These are phyloP conservation scores for Neosilurus hyrtlii DNA, from an alignment of 2,797 vertebrate genomes.

Conservation along the genomic window DNA sequence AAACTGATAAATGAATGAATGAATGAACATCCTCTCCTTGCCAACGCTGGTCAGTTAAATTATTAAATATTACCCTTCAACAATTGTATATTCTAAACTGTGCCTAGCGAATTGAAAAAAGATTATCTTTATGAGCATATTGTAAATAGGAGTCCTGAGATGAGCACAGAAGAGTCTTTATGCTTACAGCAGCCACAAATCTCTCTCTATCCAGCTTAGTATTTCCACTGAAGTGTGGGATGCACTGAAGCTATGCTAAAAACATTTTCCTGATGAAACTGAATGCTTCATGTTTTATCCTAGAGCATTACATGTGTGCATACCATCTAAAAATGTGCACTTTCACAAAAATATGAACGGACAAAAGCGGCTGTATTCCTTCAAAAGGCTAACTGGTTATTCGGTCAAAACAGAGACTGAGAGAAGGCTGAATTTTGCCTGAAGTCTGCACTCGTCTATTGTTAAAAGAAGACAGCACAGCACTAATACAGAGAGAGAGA, in stretches of 20 bases:
- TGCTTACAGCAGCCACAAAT: slow-evolving; percentile 3
- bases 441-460: slow-evolving; percentile 37
- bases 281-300: not conserved
- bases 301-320: not conserved
- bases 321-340: not conserved
- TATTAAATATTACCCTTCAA: not conserved
- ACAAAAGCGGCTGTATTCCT: not conserved
- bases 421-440: slow-evolving; percentile 13
- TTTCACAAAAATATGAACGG: not conserved
- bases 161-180: not conserved
- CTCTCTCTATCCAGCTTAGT: not conserved
- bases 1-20: too few relatives aligned
- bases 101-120: not conserved
- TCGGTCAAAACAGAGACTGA: not conserved
- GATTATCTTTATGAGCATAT: not conserved
- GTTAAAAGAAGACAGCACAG: slow-evolving; percentile 36
- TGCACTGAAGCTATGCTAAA: not conserved
- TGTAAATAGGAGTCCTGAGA: not conserved
- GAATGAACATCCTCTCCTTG: too few relatives aligned
- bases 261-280: not conserved
- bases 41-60: not conserved
- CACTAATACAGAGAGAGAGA: not conserved
- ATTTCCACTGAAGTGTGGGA: not conserved
- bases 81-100: not conserved
- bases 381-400: not conserved